Evolutionary conservation across 2,797 vertebrate species (phyloP), one percentile per base, ranked within the genome.

Genomic region (Catharus ustulatus): DNA sequence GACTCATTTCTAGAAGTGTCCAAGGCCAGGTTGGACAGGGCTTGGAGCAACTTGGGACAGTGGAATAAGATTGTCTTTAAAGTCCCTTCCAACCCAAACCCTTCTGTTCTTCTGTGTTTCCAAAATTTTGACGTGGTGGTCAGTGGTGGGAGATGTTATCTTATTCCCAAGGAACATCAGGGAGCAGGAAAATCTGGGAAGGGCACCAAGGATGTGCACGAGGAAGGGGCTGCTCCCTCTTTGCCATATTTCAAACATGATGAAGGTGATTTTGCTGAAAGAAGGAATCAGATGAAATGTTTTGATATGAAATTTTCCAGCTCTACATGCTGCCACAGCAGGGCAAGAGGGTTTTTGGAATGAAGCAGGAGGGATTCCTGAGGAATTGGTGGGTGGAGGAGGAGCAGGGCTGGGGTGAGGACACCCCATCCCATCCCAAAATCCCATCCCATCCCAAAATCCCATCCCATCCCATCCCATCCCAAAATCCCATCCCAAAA

Each of bases 331-430:
- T 76, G 38, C 43, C 15, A 3, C 8, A 26, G 57, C 2, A 16
- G n/a, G 40, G 24, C n/a, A 73, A 61, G 40, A 15, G 40, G 1
- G 51, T 34, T 54, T 69, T 9, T 32, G 16, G 45, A 73, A 51
- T 9, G 57, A 62, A 49, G n/a, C 7, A 38, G 32, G 14, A 83
- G 22, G 3, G 1, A 46, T 57, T 74, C 18, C 51, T 66, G 84
- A 57, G 49, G 21, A 68, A 40, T 11, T 4, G 8, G 5, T 20
- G 80, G 30, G 6, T 14, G 1, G 5, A 72, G 45, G 43, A 87
- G 32, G 22, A 66, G 38, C 1, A 2, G 26, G 48, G 55, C 7
- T 0, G 4, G 54, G 36, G 3, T 3, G 8, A 63, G 29, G 46
- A 32, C 27, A 81, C 4, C 15, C 29, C 22, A 29, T 75, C 5